phyloP scores from a whole-genome alignment of 2,797 vertebrate genomes.

The Mus caroli region DNA sequence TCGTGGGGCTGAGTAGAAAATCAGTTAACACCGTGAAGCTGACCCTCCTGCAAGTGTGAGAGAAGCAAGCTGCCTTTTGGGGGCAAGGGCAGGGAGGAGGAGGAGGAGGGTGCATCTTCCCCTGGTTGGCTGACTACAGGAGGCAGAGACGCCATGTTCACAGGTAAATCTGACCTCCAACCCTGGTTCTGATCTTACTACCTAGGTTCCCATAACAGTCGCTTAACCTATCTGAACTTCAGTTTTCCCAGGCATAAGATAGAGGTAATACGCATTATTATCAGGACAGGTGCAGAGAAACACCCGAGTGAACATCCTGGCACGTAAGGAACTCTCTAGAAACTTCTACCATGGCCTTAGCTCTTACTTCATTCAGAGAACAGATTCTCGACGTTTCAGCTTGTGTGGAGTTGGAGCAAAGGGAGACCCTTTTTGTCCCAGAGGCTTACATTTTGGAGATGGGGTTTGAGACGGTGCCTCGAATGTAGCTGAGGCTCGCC shows the following conservation, averaged over 20 bases:
- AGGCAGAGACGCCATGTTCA: neutral
- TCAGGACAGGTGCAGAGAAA: neutral
- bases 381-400: neutral
- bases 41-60: neutral
- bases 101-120: neutral
- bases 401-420: neutral
- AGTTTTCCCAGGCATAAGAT: neutral
- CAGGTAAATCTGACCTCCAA: neutral
- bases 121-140: neutral
- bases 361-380: neutral
- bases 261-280: neutral
- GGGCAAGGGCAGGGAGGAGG: no score
- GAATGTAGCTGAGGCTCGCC: neutral
- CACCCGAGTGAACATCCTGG: neutral
- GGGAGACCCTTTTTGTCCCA: neutral
- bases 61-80: neutral
- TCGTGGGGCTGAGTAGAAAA: neutral
- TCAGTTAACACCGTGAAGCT: neutral
- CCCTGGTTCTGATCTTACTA: neutral
- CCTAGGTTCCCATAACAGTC: neutral
- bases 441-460: neutral
- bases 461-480: neutral
- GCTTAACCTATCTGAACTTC: conserved; percentile 12
- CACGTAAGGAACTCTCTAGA: neutral
- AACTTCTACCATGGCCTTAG: neutral